A percentile compares a stretch with the other conserved stretches of the same genome.
These are phyloP conservation scores for Crotalus helleri DNA, from an alignment of 2,113 vertebrate genomes.

Conservation along the genomic window DNA sequence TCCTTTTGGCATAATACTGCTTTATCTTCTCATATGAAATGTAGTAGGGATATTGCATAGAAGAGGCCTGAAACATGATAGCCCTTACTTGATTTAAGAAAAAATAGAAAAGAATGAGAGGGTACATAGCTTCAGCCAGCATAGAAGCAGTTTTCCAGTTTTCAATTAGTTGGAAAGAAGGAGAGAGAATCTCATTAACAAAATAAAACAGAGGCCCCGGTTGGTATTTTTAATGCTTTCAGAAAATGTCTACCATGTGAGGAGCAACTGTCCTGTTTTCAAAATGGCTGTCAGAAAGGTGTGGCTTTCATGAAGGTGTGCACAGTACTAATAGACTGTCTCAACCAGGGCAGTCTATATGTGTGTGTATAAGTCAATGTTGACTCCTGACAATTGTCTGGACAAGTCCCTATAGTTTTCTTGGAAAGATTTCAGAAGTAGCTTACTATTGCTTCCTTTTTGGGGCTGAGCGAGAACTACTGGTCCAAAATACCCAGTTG, in stretches of 20 bases:
- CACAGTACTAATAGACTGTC: neutral
- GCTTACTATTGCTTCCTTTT: neutral
- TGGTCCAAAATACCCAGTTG: neutral
- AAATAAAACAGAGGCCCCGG: neutral
- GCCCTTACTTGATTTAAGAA: too few relatives aligned
- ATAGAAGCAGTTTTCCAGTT: neutral
- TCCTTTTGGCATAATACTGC: neutral
- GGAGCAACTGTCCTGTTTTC: neutral
- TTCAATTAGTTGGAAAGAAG: neutral
- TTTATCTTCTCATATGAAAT: neutral
- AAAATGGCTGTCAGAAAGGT: neutral
- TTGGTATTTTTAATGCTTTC: neutral
- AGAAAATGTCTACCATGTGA: neutral
- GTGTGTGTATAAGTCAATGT: neutral
- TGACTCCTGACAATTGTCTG: neutral
- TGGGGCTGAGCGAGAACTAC: neutral
- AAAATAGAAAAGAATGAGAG: neutral
- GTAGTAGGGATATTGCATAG: neutral
- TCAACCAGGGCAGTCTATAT: neutral
- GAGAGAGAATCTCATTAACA: neutral
- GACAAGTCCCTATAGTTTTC: neutral
- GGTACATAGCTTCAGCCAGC: neutral
- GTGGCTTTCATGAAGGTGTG: neutral
- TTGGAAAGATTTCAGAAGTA: neutral
- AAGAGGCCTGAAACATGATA: neutral